Percentiles rank a stretch among this genome's conserved stretches.
These are phyloP conservation scores for Coptodon rendalli DNA, from an alignment of 2,113 vertebrate genomes.

Conservation along the genomic window DNA sequence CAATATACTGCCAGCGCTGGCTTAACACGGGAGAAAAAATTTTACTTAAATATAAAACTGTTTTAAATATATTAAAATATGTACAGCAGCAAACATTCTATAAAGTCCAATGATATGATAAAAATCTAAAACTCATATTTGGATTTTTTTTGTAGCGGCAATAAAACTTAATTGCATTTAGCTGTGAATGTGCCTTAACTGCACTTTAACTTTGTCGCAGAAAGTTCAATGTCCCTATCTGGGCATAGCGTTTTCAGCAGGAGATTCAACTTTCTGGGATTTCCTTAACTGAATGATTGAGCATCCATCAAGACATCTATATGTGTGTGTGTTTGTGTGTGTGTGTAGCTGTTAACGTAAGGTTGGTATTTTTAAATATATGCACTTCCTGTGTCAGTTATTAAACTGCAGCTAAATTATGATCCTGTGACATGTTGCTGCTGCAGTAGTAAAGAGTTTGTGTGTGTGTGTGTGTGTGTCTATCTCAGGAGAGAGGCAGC, in stretches of 20 bases:
- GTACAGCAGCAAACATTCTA: background rate
- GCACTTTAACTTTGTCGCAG: background rate
- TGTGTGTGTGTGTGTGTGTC: background rate
- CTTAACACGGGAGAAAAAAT: rapidly evolving
- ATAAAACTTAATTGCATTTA: background rate
- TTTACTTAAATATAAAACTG: background rate
- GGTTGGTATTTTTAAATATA: background rate
- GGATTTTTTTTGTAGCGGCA: background rate
- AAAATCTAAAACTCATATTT: background rate
- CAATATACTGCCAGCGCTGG: background rate
- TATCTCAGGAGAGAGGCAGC: conserved; percentile 37
- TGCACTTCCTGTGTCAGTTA: background rate
- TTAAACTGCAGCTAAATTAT: background rate
- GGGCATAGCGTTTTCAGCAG: background rate
- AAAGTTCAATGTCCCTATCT: background rate
- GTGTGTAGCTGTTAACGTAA: background rate
- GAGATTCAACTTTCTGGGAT: background rate
- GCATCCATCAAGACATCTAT: background rate
- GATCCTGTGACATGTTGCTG: conserved; percentile 4
- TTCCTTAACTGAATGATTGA: background rate
- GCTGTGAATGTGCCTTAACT: background rate
- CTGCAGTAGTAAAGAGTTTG: background rate
- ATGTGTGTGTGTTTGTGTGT: background rate
- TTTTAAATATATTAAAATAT: background rate
- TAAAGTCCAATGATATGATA: background rate